Conservation (phyloP, 2,888 invertebrate genomes). For the Chouioia cunea region DNA sequence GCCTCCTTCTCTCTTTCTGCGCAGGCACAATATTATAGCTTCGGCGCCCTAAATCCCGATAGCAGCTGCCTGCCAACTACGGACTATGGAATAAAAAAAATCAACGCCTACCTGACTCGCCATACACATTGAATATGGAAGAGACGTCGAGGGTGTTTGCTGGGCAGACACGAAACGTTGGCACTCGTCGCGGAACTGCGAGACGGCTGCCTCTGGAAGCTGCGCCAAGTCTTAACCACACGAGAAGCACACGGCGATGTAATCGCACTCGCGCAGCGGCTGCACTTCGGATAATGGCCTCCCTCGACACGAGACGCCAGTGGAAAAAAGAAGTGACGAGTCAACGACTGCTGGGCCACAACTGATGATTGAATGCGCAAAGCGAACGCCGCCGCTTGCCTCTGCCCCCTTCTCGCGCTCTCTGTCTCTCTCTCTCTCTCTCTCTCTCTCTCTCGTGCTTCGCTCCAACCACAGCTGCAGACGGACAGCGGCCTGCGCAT, state of each 20-base stretch:
- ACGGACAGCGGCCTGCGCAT: too few species aligned
- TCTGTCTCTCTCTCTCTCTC: too few species aligned
- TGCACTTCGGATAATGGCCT: not conserved
- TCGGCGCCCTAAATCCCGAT: too few species aligned
- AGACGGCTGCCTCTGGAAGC: slow-evolving; percentile 51
- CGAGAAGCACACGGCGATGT: not conserved
- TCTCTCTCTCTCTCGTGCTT: too few species aligned
- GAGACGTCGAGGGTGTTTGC: slow-evolving; percentile 68
- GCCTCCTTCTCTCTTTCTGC: slow-evolving; percentile 23
- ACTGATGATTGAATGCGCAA: too few species aligned
- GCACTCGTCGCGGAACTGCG: slow-evolving; percentile 30
- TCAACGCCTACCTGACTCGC: slow-evolving; percentile 82
- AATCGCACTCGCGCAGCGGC: not conserved
- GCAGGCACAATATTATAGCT: not conserved
- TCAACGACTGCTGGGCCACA: too few species aligned
- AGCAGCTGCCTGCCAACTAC: too few species aligned
- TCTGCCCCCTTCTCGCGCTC: too few species aligned
- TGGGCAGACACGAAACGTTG: slow-evolving; percentile 61
- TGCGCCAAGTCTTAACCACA: not conserved
- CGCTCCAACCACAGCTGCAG: too few species aligned
- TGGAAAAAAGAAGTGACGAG: not conserved
- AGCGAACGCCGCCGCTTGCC: too few species aligned
- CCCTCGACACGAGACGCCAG: not conserved
- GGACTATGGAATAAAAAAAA: slow-evolving; percentile 6
- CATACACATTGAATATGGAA: slow-evolving; percentile 86